Conservation (phyloP, 2,113 vertebrate species). For the Circaetus gallicus region DNA sequence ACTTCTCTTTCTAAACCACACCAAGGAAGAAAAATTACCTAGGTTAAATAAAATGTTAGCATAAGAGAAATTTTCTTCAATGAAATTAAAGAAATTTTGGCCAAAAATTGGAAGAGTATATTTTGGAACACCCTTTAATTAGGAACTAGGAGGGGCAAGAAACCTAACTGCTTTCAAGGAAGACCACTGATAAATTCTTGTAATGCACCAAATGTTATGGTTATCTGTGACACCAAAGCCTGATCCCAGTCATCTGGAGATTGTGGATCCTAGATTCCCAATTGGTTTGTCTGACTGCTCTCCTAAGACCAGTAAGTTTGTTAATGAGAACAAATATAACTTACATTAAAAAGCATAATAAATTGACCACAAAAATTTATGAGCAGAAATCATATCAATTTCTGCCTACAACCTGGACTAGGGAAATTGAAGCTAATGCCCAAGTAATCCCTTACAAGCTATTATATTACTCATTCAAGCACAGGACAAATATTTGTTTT, state of each 20-base stretch:
- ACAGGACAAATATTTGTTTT: background rate
- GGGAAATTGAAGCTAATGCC: background rate
- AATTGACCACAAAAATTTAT: background rate
- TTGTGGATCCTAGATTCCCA: background rate
- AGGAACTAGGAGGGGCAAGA: background rate
- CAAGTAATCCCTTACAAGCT: background rate
- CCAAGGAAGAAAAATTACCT: background rate
- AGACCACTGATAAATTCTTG: background rate
- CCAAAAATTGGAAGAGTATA: background rate
- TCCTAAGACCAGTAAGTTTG: background rate
- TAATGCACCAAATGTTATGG: background rate
- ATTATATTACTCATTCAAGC: background rate
- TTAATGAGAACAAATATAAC: background rate
- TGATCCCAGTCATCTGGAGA: background rate
- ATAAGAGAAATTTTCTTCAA: background rate
- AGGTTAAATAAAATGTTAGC: background rate
- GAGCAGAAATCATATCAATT: background rate
- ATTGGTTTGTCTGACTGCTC: background rate
- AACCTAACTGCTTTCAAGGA: background rate
- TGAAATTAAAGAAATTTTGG: background rate
- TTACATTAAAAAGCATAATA: background rate
- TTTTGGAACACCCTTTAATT: background rate
- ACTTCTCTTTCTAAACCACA: background rate
- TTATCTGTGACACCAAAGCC: background rate
- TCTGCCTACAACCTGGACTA: background rate